Evolutionary conservation across 2,113 vertebrate species (phyloP).

Genomic region (Mormyrus iriodes): DNA sequence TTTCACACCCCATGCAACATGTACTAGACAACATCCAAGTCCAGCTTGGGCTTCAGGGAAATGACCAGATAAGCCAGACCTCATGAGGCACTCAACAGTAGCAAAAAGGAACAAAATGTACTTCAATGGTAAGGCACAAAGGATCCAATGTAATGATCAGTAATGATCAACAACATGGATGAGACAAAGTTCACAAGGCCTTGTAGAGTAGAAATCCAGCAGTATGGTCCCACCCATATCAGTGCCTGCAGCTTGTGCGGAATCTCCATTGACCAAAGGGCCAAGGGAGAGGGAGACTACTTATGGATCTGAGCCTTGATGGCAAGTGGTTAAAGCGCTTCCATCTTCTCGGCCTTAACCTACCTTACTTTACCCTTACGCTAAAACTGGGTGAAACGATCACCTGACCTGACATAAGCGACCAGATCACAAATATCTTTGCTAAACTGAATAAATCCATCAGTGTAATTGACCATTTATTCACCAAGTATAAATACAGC

Average conservation of each 20-base stretch:
- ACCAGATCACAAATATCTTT: not conserved
- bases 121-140: not conserved
- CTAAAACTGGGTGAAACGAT: not conserved
- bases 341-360: constrained; percentile 38
- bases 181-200: not conserved
- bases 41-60: not conserved
- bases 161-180: not conserved
- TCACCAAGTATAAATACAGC: constrained; percentile 10
- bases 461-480: not conserved
- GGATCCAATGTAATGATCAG: not conserved
- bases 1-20: not conserved
- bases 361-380: constrained; percentile 8
- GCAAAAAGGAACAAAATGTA: not conserved
- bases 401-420: not conserved
- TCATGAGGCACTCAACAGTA: not conserved
- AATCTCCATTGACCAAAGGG: constrained; percentile 43
- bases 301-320: constrained; percentile 37
- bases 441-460: not conserved
- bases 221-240: constrained; percentile 37
- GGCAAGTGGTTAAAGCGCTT: constrained; percentile 40
- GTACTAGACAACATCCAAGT: not conserved
- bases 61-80: not conserved
- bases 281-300: too few relatives aligned
- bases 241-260: constrained; percentile 37
- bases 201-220: constrained; percentile 8